These are phyloP conservation scores for Labroides dimidiatus DNA, from an alignment of 2,797 vertebrate genomes.

Conservation along the genomic window DNA sequence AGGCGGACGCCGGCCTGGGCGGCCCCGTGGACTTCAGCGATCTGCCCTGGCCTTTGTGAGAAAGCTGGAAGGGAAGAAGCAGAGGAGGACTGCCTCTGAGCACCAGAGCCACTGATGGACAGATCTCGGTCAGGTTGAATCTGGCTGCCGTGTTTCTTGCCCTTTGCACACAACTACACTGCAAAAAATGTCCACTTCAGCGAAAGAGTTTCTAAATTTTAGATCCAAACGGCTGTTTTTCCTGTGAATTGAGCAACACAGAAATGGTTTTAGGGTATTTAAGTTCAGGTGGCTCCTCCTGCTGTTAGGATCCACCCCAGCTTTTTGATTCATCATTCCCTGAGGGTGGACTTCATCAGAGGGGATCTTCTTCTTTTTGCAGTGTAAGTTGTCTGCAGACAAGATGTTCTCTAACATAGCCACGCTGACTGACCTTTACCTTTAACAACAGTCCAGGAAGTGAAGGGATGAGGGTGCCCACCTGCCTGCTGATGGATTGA, in stretches of 20 bases:
- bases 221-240: constrained; percentile 3
- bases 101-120: constrained; percentile 54
- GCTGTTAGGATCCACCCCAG: constrained; percentile 23
- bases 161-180: constrained; percentile 29
- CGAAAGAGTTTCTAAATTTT: not conserved
- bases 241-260: not conserved
- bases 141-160: constrained; percentile 38
- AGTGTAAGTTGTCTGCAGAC: constrained; percentile 31
- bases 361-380: constrained; percentile 34
- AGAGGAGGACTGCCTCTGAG: constrained; percentile 12
- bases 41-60: constrained; percentile 98
- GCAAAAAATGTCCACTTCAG: constrained; percentile 37
- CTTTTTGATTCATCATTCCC: constrained; percentile 53
- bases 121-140: constrained; percentile 33
- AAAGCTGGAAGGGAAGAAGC: constrained; percentile 1
- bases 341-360: constrained; percentile 21
- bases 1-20: constrained; percentile 96
- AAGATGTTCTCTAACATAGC: constrained; percentile 10
- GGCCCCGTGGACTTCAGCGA: constrained; percentile 99
- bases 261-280: not conserved
- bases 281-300: not conserved
- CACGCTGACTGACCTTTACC: constrained; percentile 19
- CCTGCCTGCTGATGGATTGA: constrained; percentile 20
- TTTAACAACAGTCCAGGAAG: not conserved
- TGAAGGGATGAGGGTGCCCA: constrained; percentile 37